Evolutionary conservation across 2,797 vertebrate species (phyloP), one percentile per base, ranked within the genome.

Genomic region (Urosaurus nigricauda): DNA sequence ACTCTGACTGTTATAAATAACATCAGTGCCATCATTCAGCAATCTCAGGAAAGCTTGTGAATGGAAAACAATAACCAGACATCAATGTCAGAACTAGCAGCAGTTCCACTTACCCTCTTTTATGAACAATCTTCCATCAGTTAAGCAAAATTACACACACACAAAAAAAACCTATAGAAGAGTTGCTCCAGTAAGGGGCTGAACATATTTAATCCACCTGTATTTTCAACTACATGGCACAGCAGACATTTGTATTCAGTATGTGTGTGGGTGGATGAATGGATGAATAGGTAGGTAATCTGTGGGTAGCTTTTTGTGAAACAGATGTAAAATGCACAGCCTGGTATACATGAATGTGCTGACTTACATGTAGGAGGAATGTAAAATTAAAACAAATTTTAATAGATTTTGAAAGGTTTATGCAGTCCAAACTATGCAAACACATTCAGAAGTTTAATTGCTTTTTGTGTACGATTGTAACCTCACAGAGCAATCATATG

Each of bases 1-100:
- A 0, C 68, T 21, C 86, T 77, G 84, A n/a, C 80, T 88, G 82
- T 87, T 92, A 86, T 94, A 95, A 97, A 93, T 95, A 94, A 93
- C 90, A 68, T 56, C 74, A 90, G 68, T 89, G 58, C 74, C 84
- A 91, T 87, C 89, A 94, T 95, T 93, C 93, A 78, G 84, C n/a
- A 14, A 16, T 90, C 86, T 95, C 90, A 4, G 83, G 86, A 92
- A 95, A 94, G 90, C 93, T 93, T 68, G 3, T 43, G 92, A 71
- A 87, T 86, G 5, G 89, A 91, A 90, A 17, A 16, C 37, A 47
- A 8, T 84, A 86, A 89, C 56, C 84, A 93, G 85, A 90, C 63
- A 75, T 80, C 93, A 89, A 90, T 91, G 91, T 88, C 91, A 56
- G 93, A 60, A 82, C n/a, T n/a, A n/a, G 86, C 91, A 88, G 56